Evolutionary conservation across 2,797 vertebrate genomes (phyloP), one percentile per base, ranked within the genome.

Genomic region (Falco naumanni): DNA sequence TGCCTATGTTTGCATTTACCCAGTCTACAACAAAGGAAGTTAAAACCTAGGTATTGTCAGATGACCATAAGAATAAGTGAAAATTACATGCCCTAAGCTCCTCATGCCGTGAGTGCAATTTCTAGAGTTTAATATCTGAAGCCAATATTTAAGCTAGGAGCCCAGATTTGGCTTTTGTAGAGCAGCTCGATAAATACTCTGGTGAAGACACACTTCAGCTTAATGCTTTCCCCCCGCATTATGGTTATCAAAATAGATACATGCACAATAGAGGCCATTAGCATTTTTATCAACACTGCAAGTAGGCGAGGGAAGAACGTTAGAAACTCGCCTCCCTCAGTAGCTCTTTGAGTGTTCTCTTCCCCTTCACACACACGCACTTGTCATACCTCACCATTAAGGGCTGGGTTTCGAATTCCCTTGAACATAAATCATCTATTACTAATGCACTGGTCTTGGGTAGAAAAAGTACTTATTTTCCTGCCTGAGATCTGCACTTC

Each of bases 221-320:
- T 89, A 64, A 71, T 68, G 81, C 6, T 61, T 1, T 1, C 1
- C 19, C 53, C 21, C 22, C 47, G 34, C 24, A 43, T 92, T 91
- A 75, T 11, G 50, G 22, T 57, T 83, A 78, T 77, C 37, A 50
- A 50, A 96, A 91, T 54, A 93, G 89, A 77, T 87, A 66, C 60
- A 45, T 9, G 7, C 75, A 94, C 81, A 95, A 83, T 69, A 85
- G 51, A 92, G 53, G n/a, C 70, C 90, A 92, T 92, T 93, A 95
- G 29, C 90, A 87, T 85, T 84, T 93, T 79, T 64, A 93, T 70
- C 71, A 85, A 74, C 41, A 45, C 41, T 64, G 64, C 33, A 92
- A 83, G 69, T 31, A 41, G 84, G n/a, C 48, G 33, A 75, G 84
- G 54, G 41, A 87, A 87, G 45, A 92, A 69, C 60, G 84, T 22